Base-by-base conservation (phyloP, 2,113 vertebrate species). In the Tenebrosternarchus preto region DNA sequence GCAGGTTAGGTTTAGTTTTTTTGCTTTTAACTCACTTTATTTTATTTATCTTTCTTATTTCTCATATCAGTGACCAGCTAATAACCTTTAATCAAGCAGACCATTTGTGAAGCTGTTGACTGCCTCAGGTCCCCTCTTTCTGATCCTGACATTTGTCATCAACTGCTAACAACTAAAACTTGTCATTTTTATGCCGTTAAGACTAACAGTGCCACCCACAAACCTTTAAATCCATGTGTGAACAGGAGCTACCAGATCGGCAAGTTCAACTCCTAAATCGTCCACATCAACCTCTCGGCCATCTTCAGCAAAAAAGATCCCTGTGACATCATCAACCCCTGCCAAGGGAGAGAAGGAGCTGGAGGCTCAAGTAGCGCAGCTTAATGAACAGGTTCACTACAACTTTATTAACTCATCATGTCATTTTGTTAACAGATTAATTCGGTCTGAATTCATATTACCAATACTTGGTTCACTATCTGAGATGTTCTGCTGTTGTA, bases 331-430 rank as follows among this genome's bases (percentile, higher is more conserved):
- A 82, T 84, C 95, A 0, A 91, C 94, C 81, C 96, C 92, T 33
- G 91, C 95, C 84, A 99, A 94, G 91, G 96, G 95, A 83, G 98
- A 98, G 92, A 98, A 96, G 91, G 98, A 99, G 88, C 94, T 98
- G 93, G 97, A 98, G 93, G 95, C 95, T 77, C 97, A 99, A 93
- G 96, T 99, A 90, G 93, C 95, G 88, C 95, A 97, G 87, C 96
- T 99, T 82, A 98, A 95, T 0, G 97, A 99, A 83, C 94, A 98
- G 95, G 98, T 99, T 67, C 29, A 80, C 69, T 22, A 16, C 50
- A 60, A 74, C 24, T 8, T 36, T 66, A 56, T 55, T 76, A 70
- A 79, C 55, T 25, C 43, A 31, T 24, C 24, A 24, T 36, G 5
- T 39, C 61, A 33, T 22, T 1, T 66, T 53, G 2, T 29, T 56